A percentile compares a stretch with the other conserved stretches of the same genome.
Conservation (phyloP, 2,888 invertebrate species). For the Coronaproctus castanopsis region DNA sequence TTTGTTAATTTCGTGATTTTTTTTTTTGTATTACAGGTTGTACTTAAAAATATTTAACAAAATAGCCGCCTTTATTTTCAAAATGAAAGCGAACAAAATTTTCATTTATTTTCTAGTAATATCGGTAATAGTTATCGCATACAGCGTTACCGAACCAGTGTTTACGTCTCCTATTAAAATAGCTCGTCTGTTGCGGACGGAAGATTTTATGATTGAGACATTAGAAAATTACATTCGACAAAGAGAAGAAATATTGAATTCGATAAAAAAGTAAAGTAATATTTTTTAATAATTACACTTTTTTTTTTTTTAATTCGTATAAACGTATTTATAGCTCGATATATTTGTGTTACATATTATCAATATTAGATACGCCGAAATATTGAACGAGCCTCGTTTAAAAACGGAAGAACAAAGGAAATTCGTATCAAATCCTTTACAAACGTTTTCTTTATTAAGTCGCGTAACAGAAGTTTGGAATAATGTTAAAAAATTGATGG, state of each 20-base stretch:
- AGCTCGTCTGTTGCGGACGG: neutral
- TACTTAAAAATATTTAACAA: too few relatives aligned
- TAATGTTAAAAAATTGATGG: neutral
- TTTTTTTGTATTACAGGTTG: too few relatives aligned
- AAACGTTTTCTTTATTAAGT: neutral
- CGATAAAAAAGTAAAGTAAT: neutral
- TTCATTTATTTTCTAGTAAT: too few relatives aligned
- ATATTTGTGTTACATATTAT: neutral
- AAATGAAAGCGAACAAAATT: too few relatives aligned
- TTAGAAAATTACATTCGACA: neutral
- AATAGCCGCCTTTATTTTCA: too few relatives aligned
- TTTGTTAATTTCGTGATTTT: too few relatives aligned
- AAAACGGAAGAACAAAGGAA: neutral
- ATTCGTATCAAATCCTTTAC: neutral
- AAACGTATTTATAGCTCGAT: too few relatives aligned
- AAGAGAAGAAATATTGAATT: neutral
- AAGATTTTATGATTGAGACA: neutral
- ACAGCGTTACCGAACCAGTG: neutral
- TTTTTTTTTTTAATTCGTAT: neutral
- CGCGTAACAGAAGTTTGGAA: neutral
- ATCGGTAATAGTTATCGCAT: too few relatives aligned
- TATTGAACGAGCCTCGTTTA: neutral
- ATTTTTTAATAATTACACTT: neutral
- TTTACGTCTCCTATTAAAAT: neutral
- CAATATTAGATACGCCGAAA: neutral